Base-by-base conservation (phyloP, 2,113 vertebrate species). In the Chroicocephalus ridibundus region DNA sequence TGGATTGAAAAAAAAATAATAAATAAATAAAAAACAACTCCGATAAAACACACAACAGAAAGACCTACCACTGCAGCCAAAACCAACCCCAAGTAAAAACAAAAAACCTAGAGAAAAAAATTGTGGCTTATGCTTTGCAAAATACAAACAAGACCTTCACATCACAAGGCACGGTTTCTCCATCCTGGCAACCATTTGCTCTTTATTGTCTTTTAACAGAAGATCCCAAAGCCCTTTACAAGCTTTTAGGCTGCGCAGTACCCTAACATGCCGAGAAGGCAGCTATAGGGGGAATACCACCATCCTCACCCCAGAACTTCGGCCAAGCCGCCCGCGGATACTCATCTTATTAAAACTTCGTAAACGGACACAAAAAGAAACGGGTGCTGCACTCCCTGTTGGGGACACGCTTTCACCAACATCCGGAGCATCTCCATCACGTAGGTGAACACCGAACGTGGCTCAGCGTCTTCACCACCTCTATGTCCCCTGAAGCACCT, bases 361-460 rank as follows among this genome's bases (percentile, higher is more conserved):
- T 1, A 21, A 42, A 72, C 1, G 27, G n/a, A 60, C 61, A 40
- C 27, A 38, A 36, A 42, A 78, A 40, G 13, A 5, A 66, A 31
- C 5, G 25, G 44, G 27, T 16, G 62, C 54, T 36, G 27, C 38
- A 18, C 24, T 47, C 40, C 21, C 26, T 70, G 12, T 0, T 46
- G 62, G 15, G 29, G 34, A 47, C 52, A 54, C 1, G 1, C 11
- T 60, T 29, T 29, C n/a, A 86, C 17, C 64, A 57, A 6, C 15
- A 29, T 0, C 34, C 4, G 2, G 31, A 82, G 60, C 51, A 47
- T 7, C 40, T 34, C 62, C 44, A 51, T 5, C 65, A 11, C 57
- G 6, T 3, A 24, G 12, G 14, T 6, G 15, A 82, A 6, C 34
- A 6, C 34, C 15, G 42, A 46, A 9, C 0, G 2, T 10, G 49